phyloP scores from a whole-genome alignment of 2,888 invertebrate species.

The Arenicola marina region DNA sequence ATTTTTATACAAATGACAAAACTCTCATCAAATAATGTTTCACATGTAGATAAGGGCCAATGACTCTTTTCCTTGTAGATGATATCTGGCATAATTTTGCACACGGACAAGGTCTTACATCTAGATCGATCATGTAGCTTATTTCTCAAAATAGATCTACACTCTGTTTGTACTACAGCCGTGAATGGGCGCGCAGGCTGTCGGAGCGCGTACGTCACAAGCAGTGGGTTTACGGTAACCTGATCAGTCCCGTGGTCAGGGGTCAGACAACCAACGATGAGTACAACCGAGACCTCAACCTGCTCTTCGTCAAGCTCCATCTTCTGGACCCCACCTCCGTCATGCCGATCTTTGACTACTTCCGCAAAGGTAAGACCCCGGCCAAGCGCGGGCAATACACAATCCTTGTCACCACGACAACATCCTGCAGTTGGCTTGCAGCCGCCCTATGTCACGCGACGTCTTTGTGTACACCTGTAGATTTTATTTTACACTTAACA shows the following conservation, averaged over 20 bases:
- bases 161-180: constrained; percentile 31
- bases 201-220: constrained; percentile 43
- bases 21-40: too few relatives aligned
- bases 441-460: too few relatives aligned
- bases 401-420: too few relatives aligned
- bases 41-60: too few relatives aligned
- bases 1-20: too few relatives aligned
- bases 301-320: constrained; percentile 54
- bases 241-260: constrained; percentile 43
- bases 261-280: constrained; percentile 45
- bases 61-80: too few relatives aligned
- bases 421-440: too few relatives aligned
- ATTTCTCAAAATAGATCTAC: not conserved
- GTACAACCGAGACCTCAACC: constrained; percentile 55
- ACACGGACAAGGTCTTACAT: too few relatives aligned
- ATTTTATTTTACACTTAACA: too few relatives aligned
- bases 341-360: constrained; percentile 48
- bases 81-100: too few relatives aligned
- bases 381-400: too few relatives aligned
- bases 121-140: not conserved
- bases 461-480: too few relatives aligned
- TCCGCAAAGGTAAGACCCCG: constrained; percentile 49
- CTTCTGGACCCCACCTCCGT: constrained; percentile 55
- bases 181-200: constrained; percentile 51
- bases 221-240: constrained; percentile 41